Percentiles rank a stretch among this genome's conserved stretches.
Evolutionary conservation across 2,888 invertebrate species (phyloP).

Genomic region (Tetranychus piercei): DNA sequence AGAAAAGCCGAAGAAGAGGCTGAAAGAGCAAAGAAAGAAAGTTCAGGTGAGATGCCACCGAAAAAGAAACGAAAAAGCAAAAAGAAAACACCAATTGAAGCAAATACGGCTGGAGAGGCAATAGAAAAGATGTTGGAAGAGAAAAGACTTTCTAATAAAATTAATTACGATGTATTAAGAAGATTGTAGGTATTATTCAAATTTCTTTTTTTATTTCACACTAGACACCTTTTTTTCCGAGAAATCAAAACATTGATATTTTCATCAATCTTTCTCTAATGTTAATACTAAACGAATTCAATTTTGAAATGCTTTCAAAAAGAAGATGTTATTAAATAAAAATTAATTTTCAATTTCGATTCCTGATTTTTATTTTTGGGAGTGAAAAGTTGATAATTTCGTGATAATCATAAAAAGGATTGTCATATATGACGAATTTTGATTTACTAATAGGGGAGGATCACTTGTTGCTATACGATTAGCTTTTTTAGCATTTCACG

Average conservation of each 20-base stretch:
- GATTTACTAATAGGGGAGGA: background rate
- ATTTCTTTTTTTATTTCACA: too few relatives aligned
- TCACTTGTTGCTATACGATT: background rate
- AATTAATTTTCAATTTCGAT: too few relatives aligned
- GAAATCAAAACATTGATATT: too few relatives aligned
- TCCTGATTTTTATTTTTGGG: background rate
- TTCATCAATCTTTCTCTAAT: too few relatives aligned
- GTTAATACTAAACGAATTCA: too few relatives aligned
- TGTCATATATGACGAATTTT: background rate
- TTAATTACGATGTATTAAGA: constrained; percentile 88
- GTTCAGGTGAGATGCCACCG: constrained; percentile 27
- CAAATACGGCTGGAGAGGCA: constrained; percentile 52
- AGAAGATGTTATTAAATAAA: too few relatives aligned
- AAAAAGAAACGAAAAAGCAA: constrained; percentile 28
- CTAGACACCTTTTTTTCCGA: too few relatives aligned
- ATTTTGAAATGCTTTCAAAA: too few relatives aligned
- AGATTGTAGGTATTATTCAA: constrained; percentile 38
- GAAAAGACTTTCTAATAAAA: constrained; percentile 84
- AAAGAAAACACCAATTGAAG: constrained; percentile 29
- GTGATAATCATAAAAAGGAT: too few relatives aligned
- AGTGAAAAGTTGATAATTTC: background rate
- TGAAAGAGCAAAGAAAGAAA: constrained; percentile 22
- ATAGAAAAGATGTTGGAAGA: constrained; percentile 90
- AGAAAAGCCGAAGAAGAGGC: constrained; percentile 27
- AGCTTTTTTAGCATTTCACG: too few relatives aligned